Conservation (phyloP, 2,888 invertebrate species). For the Mesorhabditis sp. region DNA sequence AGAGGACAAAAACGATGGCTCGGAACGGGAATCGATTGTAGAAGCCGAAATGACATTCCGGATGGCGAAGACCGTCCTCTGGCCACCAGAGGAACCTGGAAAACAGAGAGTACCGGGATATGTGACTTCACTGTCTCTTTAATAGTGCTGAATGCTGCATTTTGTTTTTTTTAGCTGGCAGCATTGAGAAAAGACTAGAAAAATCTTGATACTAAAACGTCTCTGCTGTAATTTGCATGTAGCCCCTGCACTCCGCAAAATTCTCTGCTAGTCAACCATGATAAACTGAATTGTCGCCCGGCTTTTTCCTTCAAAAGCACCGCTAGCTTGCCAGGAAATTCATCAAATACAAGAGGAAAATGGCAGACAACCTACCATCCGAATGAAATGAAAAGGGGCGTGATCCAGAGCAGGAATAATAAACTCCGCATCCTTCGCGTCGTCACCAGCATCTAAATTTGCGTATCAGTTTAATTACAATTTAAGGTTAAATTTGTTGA, state of each 20-base stretch:
- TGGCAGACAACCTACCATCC: constrained; percentile 33
- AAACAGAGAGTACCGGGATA: too few species aligned
- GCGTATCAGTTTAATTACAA: neutral
- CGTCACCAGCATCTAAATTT: constrained; percentile 50
- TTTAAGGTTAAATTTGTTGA: neutral
- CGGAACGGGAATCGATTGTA: constrained; percentile 51
- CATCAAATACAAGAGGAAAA: neutral
- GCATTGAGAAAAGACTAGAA: neutral
- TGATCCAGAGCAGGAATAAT: constrained; percentile 44
- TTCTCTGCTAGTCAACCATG: neutral
- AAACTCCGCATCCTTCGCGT: constrained; percentile 43
- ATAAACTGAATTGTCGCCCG: neutral
- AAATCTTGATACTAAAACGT: neutral
- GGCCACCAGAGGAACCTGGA: constrained; percentile 34
- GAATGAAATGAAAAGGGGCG: constrained; percentile 41
- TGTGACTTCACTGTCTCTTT: too few species aligned
- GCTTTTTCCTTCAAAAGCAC: too few species aligned
- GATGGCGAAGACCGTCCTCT: constrained; percentile 42
- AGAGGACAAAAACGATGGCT: constrained; percentile 46
- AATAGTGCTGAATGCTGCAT: neutral
- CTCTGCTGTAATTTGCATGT: too few species aligned
- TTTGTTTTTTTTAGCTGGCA: neutral
- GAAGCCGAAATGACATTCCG: constrained; percentile 41
- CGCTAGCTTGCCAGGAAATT: too few species aligned
- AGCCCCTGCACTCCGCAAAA: too few species aligned